These are phyloP conservation scores for Mormyrus iriodes DNA, from an alignment of 2,113 vertebrate species.

Conservation along the genomic window DNA sequence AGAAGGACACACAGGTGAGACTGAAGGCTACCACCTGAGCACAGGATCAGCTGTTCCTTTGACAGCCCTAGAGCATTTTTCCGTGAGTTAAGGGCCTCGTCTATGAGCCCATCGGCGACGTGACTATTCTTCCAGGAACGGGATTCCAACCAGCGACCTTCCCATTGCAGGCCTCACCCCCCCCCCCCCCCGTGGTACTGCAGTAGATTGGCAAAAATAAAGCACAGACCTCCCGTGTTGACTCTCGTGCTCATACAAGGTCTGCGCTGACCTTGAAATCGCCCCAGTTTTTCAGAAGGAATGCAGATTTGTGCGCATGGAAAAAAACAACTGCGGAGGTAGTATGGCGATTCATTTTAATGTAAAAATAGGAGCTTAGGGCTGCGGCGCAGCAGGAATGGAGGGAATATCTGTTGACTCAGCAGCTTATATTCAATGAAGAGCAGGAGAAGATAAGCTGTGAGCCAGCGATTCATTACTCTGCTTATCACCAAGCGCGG, in stretches of 20 bases:
- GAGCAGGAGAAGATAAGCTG: slow-evolving; percentile 43
- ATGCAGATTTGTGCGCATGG: slow-evolving; percentile 47
- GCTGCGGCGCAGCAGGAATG: neutral
- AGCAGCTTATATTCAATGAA: slow-evolving; percentile 52
- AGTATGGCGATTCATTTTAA: slow-evolving; percentile 55
- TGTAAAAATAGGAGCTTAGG: slow-evolving; percentile 32
- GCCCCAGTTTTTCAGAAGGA: slow-evolving; percentile 41
- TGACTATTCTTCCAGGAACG: neutral
- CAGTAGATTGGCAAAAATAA: slow-evolving; percentile 13
- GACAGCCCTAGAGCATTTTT: neutral
- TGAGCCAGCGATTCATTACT: slow-evolving; percentile 43
- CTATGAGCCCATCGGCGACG: neutral
- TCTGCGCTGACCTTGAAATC: slow-evolving; percentile 49
- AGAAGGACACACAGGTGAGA: neutral
- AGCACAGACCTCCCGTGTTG: slow-evolving; percentile 28
- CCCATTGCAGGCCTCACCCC: neutral
- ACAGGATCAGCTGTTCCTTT: neutral
- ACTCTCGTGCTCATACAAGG: slow-evolving; percentile 33
- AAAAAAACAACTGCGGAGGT: slow-evolving; percentile 53
- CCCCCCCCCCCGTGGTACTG: neutral
- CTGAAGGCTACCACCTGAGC: slow-evolving; percentile 17
- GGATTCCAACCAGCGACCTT: neutral
- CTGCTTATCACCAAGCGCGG: slow-evolving; percentile 20
- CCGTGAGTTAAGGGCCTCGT: neutral
- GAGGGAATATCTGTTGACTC: slow-evolving; percentile 34